These are phyloP conservation scores for Parazoanthus atlanticus DNA, from an alignment of 92 coral and sea anemone species.

Conservation along the genomic window DNA sequence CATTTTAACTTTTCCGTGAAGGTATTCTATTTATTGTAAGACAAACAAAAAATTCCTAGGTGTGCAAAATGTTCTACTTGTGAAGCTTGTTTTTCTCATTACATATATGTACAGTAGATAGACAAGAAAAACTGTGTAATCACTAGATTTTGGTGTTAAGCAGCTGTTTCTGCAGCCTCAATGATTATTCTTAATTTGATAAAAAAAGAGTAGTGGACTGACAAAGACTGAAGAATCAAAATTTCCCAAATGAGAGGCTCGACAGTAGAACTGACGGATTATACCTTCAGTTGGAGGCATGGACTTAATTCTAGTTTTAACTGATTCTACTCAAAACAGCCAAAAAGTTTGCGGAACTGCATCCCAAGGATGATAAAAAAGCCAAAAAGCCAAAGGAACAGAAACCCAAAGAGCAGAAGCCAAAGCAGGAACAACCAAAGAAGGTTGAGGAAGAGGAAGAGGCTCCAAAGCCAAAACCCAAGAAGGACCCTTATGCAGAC, in stretches of 20 bases:
- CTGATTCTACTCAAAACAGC: slow-evolving; percentile 40
- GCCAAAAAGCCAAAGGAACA: slow-evolving; percentile 74
- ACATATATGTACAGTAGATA: too few relatives aligned
- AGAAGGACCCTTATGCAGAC: slow-evolving; percentile 56
- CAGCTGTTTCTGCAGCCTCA: slow-evolving; percentile 9
- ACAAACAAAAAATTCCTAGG: too few relatives aligned
- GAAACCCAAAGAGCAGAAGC: slow-evolving; percentile 73
- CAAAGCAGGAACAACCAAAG: slow-evolving; percentile 61
- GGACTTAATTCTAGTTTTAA: not conserved
- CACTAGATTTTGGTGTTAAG: too few relatives aligned
- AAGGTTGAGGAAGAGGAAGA: slow-evolving; percentile 63
- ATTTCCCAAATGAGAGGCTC: slow-evolving; percentile 32
- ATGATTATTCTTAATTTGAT: slow-evolving; percentile 39
- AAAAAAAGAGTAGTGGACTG: slow-evolving; percentile 56
- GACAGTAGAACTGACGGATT: not conserved
- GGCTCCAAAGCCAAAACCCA: slow-evolving; percentile 63
- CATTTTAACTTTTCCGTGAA: too few relatives aligned
- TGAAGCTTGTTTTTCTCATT: not conserved
- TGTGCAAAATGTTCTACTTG: not conserved
- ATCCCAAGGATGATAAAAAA: slow-evolving; percentile 89
- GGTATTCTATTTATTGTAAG: too few relatives aligned
- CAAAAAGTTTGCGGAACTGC: slow-evolving; percentile 83
- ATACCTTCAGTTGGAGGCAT: not conserved
- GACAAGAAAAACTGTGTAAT: not conserved
- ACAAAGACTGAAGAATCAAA: slow-evolving; percentile 15